Conservation (phyloP, 1,140 invertebrate genomes). For the Pogonognathellus flavescens region DNA sequence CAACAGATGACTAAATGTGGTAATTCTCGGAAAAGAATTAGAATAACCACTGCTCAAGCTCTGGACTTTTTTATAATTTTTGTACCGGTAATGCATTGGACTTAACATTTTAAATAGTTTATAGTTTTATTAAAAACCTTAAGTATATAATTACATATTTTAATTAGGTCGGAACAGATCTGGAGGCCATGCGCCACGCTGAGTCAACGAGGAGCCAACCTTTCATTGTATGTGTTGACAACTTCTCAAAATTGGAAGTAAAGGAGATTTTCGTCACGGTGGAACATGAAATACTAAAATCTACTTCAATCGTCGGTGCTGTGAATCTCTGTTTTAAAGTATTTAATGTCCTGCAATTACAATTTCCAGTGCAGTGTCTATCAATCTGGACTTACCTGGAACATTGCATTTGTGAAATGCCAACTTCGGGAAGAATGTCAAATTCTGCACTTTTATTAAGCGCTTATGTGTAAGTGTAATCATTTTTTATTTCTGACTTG, state of each 20-base stretch:
- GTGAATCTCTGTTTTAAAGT: not conserved
- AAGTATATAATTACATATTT: not conserved
- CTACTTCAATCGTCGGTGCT: not conserved
- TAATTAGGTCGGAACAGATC: not conserved
- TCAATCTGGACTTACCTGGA: not conserved
- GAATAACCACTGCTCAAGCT: not conserved
- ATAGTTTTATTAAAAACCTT: not conserved
- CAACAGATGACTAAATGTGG: not conserved
- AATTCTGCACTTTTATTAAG: no score
- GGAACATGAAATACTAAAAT: not conserved
- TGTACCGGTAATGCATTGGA: not conserved
- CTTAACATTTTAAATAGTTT: not conserved
- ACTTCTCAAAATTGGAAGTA: no score
- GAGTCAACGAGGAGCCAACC: not conserved
- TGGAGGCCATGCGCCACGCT: not conserved
- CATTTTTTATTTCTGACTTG: no score
- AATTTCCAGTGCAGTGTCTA: not conserved
- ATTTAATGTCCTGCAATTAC: not conserved
- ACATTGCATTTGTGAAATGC: no score
- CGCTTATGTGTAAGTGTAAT: no score
- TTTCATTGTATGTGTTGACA: not conserved
- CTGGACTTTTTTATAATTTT: not conserved
- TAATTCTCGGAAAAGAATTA: not conserved
- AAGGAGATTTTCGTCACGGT: not conserved
- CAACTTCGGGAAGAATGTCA: no score